Evolutionary conservation across 2,888 invertebrate genomes (phyloP).

Genomic region (Harpalus rufipes): DNA sequence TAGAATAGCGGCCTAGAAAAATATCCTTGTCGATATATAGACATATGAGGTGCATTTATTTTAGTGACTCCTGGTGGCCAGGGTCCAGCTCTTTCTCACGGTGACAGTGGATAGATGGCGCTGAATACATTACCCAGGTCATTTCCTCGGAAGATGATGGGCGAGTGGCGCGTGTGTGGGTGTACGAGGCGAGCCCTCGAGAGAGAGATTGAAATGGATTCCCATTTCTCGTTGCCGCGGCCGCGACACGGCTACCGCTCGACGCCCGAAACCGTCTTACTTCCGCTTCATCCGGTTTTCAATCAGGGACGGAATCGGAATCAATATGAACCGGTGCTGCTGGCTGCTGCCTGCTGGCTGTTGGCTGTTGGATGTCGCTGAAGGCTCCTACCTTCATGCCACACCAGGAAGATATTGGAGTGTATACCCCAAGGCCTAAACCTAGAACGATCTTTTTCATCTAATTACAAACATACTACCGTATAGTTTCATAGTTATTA

Average conservation of each 20-base stretch:
- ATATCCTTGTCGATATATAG: slow-evolving; percentile 43
- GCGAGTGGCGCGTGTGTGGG: slow-evolving; percentile 66
- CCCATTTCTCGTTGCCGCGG: slow-evolving; percentile 71
- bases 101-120: slow-evolving; percentile 62
- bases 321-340: slow-evolving; percentile 73
- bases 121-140: slow-evolving; percentile 72
- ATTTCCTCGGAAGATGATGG: slow-evolving; percentile 71
- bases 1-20: slow-evolving; percentile 45
- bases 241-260: slow-evolving; percentile 72
- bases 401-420: slow-evolving; percentile 49
- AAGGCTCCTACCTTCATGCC: slow-evolving; percentile 60
- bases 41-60: slow-evolving; percentile 39
- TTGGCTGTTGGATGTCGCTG: slow-evolving; percentile 57
- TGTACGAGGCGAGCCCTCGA: slow-evolving; percentile 69
- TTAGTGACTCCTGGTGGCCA: slow-evolving; percentile 13
- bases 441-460: neutral
- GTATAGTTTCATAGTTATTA: neutral
- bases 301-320: slow-evolving; percentile 74
- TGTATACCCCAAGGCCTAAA: slow-evolving; percentile 12
- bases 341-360: neutral
- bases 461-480: neutral
- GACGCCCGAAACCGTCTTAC: slow-evolving; percentile 74
- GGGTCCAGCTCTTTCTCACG: neutral
- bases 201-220: slow-evolving; percentile 73
- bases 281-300: slow-evolving; percentile 77